Evolutionary conservation across 2,113 vertebrate species (phyloP).

Genomic region (Dendrocopos noguchii): DNA sequence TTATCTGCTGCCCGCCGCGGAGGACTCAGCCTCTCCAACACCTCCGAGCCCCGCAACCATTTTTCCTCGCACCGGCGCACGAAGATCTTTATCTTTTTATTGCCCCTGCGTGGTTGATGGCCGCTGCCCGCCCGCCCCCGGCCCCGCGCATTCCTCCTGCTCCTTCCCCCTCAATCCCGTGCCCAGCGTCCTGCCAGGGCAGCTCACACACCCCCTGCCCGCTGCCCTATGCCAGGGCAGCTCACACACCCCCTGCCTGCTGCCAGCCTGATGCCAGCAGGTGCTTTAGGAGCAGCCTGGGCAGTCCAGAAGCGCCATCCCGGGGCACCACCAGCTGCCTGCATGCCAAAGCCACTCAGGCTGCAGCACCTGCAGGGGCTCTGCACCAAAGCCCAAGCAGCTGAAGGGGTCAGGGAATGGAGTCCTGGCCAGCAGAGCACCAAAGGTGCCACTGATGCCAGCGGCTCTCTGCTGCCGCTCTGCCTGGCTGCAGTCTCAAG

Average conservation of each 20-base stretch:
- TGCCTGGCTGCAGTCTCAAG: no score
- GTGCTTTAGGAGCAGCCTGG: rapidly evolving
- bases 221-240: constrained; percentile 23
- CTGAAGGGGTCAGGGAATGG: no score
- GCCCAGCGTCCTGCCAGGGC: not conserved
- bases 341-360: not conserved
- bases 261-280: not conserved
- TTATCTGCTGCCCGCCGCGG: constrained; percentile 42
- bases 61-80: constrained; percentile 70
- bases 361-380: not conserved
- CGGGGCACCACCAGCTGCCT: not conserved
- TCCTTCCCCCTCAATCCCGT: constrained; percentile 60
- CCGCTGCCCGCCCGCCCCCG: constrained; percentile 30
- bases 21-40: constrained; percentile 54
- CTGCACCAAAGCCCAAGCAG: no score
- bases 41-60: constrained; percentile 53
- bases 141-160: constrained; percentile 9
- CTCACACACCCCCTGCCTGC: constrained; percentile 26
- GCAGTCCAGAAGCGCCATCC: not conserved
- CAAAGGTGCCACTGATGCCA: no score
- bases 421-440: no score
- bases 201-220: not conserved
- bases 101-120: constrained; percentile 59
- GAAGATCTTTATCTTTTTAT: constrained; percentile 72
- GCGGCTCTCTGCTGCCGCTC: no score